These are phyloP conservation scores for Pyrrhosoma nymphula DNA, from an alignment of 2,888 invertebrate species.

Conservation along the genomic window DNA sequence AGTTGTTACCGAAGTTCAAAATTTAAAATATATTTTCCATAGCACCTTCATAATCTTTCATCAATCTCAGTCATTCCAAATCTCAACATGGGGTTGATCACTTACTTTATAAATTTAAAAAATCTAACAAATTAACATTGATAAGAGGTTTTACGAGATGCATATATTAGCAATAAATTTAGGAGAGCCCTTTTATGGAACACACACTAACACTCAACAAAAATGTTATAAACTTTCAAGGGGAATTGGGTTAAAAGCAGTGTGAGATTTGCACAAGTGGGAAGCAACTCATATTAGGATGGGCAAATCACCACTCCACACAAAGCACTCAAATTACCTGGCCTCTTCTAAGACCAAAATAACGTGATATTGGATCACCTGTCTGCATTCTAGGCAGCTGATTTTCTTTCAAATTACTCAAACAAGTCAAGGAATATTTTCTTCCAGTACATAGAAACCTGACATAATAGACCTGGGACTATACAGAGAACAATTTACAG, in stretches of 20 bases:
- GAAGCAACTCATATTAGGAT: neutral
- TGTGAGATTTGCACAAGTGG: neutral
- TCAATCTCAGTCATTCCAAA: no score
- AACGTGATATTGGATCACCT: constrained; percentile 81
- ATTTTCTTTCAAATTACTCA: constrained; percentile 79
- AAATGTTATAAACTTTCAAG: neutral
- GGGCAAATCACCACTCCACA: neutral
- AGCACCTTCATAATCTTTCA: no score
- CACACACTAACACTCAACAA: no score
- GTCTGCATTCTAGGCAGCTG: constrained; percentile 81
- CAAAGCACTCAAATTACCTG: constrained; percentile 75
- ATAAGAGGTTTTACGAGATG: no score
- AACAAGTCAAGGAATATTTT: constrained; percentile 70
- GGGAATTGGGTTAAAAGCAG: neutral
- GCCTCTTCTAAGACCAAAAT: constrained; percentile 81
- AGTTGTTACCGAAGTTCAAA: no score
- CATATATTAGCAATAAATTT: no score
- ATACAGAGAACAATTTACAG: neutral
- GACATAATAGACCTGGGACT: neutral
- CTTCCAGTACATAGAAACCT: neutral
- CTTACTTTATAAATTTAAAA: no score
- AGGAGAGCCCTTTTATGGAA: no score
- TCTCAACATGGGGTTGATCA: no score
- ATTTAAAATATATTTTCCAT: no score
- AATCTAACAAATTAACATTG: no score